Evolutionary conservation across 2,113 vertebrate species (phyloP).

Genomic region (Chrysochloris asiatica): DNA sequence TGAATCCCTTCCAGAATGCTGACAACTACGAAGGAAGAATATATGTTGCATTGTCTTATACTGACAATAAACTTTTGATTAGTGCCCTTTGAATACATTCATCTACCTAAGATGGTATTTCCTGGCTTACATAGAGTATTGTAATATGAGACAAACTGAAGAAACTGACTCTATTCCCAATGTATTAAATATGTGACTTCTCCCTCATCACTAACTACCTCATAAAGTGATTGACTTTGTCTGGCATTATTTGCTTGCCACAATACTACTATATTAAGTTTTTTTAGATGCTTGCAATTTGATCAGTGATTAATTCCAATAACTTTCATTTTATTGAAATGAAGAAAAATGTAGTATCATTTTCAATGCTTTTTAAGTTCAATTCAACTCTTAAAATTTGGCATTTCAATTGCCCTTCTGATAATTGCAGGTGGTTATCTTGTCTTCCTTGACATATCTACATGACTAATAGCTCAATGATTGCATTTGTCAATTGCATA

Average conservation of each 20-base stretch:
- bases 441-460: neutral
- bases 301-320: constrained; percentile 28
- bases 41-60: neutral
- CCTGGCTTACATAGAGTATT: neutral
- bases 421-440: neutral
- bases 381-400: neutral
- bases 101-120: neutral
- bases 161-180: neutral
- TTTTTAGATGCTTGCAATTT: constrained; percentile 36
- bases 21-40: neutral
- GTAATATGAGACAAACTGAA: neutral
- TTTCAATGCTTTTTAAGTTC: neutral
- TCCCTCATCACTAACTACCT: neutral
- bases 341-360: neutral
- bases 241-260: neutral
- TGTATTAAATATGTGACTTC: neutral
- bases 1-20: neutral
- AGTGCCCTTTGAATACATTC: neutral
- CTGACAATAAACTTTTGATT: neutral
- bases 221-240: constrained; percentile 32
- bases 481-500: neutral
- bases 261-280: neutral
- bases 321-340: constrained; percentile 18
- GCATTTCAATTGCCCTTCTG: neutral
- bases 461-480: neutral